Evolutionary conservation across 2,797 vertebrate genomes (phyloP).

Genomic region (Oreonectes daqikongensis): DNA sequence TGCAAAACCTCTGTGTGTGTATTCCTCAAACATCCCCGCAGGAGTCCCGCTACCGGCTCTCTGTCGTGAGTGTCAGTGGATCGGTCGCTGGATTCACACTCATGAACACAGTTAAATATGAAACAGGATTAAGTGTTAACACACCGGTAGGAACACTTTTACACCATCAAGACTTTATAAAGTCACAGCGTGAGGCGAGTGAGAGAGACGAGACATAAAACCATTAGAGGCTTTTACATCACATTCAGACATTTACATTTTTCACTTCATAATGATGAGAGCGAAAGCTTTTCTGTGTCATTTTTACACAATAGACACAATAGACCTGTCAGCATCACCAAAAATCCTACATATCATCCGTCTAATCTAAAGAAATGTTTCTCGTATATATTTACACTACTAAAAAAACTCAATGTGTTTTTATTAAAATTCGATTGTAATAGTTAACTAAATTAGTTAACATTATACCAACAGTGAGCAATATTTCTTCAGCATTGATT

Average conservation of each 20-base stretch:
- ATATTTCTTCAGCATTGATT: too few species aligned
- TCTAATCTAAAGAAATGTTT: too few species aligned
- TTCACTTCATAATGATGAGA: not conserved
- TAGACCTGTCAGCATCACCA: not conserved
- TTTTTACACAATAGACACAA: not conserved
- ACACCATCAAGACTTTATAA: constrained; percentile 40
- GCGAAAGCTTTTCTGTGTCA: not conserved
- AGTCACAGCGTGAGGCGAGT: constrained; percentile 40
- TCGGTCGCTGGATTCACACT: constrained; percentile 74
- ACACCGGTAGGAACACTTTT: constrained; percentile 58
- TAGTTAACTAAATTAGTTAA: too few species aligned
- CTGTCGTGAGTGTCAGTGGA: constrained; percentile 75
- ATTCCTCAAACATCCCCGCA: too few species aligned
- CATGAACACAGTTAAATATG: constrained; percentile 76
- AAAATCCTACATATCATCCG: too few species aligned
- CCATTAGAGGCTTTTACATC: constrained; percentile 2
- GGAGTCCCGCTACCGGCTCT: too few species aligned
- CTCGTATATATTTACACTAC: too few species aligned
- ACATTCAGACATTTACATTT: too few species aligned
- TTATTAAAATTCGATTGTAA: too few species aligned
- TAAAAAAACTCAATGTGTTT: too few species aligned
- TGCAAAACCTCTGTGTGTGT: too few species aligned
- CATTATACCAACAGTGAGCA: too few species aligned
- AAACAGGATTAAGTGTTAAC: constrained; percentile 77
- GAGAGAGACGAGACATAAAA: constrained; percentile 42